phyloP scores from a whole-genome alignment of 2,797 vertebrate species.

The Platyrinchus mystaceus region DNA sequence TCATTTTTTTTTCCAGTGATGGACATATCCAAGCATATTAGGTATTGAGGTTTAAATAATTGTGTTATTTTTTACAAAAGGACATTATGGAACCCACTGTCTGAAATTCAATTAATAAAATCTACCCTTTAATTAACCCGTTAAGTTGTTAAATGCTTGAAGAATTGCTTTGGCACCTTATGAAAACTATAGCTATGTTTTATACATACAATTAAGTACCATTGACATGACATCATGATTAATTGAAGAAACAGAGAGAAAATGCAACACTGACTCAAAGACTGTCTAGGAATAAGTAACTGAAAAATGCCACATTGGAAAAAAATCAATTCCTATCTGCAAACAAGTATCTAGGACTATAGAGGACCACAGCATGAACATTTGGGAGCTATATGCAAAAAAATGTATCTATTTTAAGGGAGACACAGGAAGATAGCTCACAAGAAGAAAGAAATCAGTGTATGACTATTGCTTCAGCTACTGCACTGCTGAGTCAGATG shows the following conservation, averaged over 20 bases:
- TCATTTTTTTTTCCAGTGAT: not conserved
- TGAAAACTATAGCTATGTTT: not conserved
- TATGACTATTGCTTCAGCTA: fast-evolving
- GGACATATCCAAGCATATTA: not conserved
- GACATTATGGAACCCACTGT: not conserved
- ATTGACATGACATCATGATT: not conserved
- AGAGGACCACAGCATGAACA: not conserved
- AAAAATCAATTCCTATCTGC: not conserved
- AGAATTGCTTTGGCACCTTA: not conserved
- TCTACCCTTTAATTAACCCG: not conserved
- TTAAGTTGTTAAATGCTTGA: not conserved
- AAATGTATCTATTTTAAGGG: not conserved
- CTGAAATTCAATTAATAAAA: constrained; percentile 8
- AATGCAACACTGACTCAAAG: not conserved
- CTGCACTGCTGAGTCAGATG: not conserved
- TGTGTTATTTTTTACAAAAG: not conserved
- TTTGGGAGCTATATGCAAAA: not conserved
- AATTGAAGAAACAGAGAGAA: not conserved
- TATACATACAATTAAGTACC: not conserved
- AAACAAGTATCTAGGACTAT: not conserved
- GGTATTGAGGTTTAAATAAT: not conserved
- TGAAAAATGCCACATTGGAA: not conserved
- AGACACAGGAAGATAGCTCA: not conserved
- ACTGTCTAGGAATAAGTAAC: not conserved
- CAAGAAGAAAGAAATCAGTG: not conserved